phyloP scores from a whole-genome alignment of 64 coral and sea anemone species.

The Dendronephthya gigantea region DNA sequence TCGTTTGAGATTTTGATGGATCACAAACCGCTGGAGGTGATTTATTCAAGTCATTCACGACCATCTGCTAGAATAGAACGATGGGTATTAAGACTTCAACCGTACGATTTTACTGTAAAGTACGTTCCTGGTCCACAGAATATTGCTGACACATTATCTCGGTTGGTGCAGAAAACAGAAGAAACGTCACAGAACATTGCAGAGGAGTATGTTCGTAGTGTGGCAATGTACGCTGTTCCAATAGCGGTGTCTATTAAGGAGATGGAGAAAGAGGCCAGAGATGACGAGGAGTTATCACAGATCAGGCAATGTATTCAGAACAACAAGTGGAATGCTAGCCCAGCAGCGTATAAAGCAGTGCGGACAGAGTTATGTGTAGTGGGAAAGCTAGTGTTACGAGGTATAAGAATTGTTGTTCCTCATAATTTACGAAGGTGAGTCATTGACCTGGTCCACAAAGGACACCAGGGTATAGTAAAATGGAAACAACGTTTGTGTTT shows the following conservation, averaged over 20 bases:
- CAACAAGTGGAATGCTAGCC: slow-evolving; percentile 21
- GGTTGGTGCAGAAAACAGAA: too few relatives aligned
- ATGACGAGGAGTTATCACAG: slow-evolving; percentile 12
- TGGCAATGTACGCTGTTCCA: slow-evolving; percentile 9
- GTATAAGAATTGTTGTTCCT: background rate
- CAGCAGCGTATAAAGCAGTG: slow-evolving; percentile 20
- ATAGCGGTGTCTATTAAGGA: background rate
- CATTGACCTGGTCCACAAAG: background rate
- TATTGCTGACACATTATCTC: too few relatives aligned
- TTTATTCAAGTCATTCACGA: slow-evolving; percentile 28
- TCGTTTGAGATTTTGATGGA: too few relatives aligned
- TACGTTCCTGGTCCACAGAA: background rate
- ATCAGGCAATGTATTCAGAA: slow-evolving; percentile 6
- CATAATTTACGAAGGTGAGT: background rate
- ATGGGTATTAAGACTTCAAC: too few relatives aligned
- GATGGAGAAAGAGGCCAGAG: slow-evolving; percentile 6
- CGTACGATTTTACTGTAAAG: too few relatives aligned
- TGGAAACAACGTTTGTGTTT: background rate
- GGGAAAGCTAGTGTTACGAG: background rate
- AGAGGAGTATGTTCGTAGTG: background rate
- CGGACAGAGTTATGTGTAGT: background rate
- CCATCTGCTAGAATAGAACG: too few relatives aligned
- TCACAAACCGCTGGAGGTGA: too few relatives aligned
- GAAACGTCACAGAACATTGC: too few relatives aligned
- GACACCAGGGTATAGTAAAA: background rate